Conservation (phyloP, 2,797 vertebrate genomes). For the Notamacropus eugenii region DNA sequence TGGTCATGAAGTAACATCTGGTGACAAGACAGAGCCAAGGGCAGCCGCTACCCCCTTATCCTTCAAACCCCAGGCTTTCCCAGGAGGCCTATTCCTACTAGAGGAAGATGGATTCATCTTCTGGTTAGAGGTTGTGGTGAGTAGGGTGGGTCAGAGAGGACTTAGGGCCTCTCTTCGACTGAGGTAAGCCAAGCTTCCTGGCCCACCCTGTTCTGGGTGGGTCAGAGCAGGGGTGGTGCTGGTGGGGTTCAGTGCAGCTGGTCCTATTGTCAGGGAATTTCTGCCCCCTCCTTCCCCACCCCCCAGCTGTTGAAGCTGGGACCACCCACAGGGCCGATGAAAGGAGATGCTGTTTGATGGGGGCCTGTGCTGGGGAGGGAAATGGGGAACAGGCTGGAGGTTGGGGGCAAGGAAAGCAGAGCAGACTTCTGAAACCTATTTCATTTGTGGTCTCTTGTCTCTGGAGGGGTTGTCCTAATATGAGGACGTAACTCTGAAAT, state of each 20-base stretch:
- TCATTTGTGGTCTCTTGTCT: constrained; percentile 40
- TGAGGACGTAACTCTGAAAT: neutral
- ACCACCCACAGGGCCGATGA: constrained; percentile 75
- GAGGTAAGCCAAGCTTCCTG: neutral
- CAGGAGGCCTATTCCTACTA: neutral
- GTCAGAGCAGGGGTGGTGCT: neutral
- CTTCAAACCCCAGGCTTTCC: neutral
- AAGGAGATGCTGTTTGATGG: constrained; percentile 63
- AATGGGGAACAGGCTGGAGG: neutral
- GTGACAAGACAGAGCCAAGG: constrained; percentile 27
- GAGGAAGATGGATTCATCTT: neutral
- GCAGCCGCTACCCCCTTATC: neutral
- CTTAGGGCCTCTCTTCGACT: neutral
- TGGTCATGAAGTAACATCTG: constrained; percentile 65
- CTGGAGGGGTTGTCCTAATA: too few relatives aligned
- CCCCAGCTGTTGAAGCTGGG: constrained; percentile 46
- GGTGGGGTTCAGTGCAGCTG: constrained; percentile 57
- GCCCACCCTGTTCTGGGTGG: constrained; percentile 42
- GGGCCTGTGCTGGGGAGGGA: constrained; percentile 34
- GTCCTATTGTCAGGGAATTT: constrained; percentile 33
- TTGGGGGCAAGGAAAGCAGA: neutral
- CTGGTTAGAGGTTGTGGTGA: neutral
- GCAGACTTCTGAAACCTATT: neutral
- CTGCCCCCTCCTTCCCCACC: neutral
- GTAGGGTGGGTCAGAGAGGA: neutral